Conservation (phyloP, 1,140 invertebrate genomes). For the Atopsyche davidsoni region DNA sequence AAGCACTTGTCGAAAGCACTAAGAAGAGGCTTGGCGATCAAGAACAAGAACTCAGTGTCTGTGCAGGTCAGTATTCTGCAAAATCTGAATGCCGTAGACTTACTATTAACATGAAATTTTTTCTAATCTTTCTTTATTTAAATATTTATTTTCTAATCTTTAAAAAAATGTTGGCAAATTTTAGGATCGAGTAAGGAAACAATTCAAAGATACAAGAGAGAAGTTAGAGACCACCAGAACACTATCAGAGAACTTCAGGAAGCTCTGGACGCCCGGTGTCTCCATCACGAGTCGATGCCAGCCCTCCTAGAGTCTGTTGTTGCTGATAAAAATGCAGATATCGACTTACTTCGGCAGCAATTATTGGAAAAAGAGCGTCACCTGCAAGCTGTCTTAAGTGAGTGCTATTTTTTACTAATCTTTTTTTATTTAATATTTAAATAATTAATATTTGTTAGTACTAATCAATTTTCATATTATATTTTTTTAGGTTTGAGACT, state of each 20-base stretch:
- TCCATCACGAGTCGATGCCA: slow-evolving; percentile 41
- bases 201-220: slow-evolving; percentile 50
- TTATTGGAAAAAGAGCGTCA: slow-evolving; percentile 47
- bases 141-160: slow-evolving; percentile 8
- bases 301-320: slow-evolving; percentile 57
- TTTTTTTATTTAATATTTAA: background rate
- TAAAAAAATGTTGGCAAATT: background rate
- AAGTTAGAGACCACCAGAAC: slow-evolving; percentile 47
- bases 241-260: slow-evolving; percentile 51
- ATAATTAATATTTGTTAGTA: too few relatives aligned
- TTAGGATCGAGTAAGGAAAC: slow-evolving; percentile 37
- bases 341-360: slow-evolving; percentile 54
- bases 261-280: slow-evolving; percentile 35
- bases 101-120: background rate
- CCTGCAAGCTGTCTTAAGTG: slow-evolving; percentile 31
- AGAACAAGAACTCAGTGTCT: slow-evolving; percentile 48
- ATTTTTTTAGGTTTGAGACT: slow-evolving; percentile 45
- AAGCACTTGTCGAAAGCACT: slow-evolving; percentile 40
- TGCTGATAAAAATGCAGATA: slow-evolving; percentile 62
- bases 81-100: background rate
- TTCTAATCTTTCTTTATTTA: slow-evolving; percentile 1
- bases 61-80: slow-evolving; percentile 36
- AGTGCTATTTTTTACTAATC: background rate
- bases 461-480: slow-evolving; percentile 3
- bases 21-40: slow-evolving; percentile 45